These are phyloP conservation scores for Ferdinandea cuprea DNA, from an alignment of 2,888 invertebrate genomes.

Conservation along the genomic window DNA sequence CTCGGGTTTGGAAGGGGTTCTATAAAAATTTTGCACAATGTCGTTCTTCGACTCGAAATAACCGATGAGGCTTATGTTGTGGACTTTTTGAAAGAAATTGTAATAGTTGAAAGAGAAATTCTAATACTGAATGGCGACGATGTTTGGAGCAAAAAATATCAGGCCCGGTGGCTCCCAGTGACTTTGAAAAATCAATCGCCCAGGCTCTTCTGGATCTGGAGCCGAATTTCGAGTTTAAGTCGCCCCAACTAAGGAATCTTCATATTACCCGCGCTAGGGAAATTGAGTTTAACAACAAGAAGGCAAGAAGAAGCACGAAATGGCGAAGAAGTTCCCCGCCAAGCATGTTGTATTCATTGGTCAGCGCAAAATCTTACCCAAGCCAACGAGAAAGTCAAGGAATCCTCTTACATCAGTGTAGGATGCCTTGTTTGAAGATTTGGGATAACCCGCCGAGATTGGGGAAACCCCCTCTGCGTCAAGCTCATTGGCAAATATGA, in stretches of 20 bases:
- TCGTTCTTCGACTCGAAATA: too few species aligned
- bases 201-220: constrained; percentile 98
- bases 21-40: too few species aligned
- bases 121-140: too few species aligned
- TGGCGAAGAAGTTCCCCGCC: constrained; percentile 99
- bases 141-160: constrained; percentile 91
- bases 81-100: too few species aligned
- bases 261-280: constrained; percentile 84
- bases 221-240: constrained; percentile 98
- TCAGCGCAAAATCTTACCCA: constrained; percentile 98
- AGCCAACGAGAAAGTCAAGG: constrained; percentile 97
- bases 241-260: constrained; percentile 96
- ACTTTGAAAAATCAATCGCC: constrained; percentile 95
- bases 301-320: constrained; percentile 90
- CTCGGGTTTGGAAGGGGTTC: too few species aligned
- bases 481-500: constrained; percentile 98
- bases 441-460: constrained; percentile 99
- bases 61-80: too few species aligned
- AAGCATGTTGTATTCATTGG: constrained; percentile 99
- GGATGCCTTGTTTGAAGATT: constrained; percentile 97
- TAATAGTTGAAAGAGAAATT: too few species aligned
- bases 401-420: constrained; percentile 96
- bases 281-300: constrained; percentile 89
- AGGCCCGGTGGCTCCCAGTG: constrained; percentile 95
- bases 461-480: constrained; percentile 98